Base-by-base conservation (phyloP, 2,888 invertebrate genomes). In the Argyresthia albistria region DNA sequence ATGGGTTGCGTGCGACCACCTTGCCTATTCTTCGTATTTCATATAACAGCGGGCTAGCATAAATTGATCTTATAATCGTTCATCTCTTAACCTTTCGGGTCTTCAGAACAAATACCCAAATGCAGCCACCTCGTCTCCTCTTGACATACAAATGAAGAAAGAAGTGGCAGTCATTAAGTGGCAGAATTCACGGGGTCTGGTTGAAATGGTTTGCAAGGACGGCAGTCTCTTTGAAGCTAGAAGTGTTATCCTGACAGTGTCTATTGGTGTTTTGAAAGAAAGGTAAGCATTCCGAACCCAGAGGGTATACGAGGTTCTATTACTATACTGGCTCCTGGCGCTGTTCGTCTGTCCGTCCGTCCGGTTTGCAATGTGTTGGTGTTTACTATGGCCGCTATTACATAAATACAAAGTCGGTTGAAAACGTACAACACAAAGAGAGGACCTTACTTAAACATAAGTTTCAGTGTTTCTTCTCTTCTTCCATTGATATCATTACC, bases 191-290 rank as follows among this genome's bases (percentile, higher is more conserved):
- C 8, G 1, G 6, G 12, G 12, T 7, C 58, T 69, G 43, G 66
- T 82, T 37, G 58, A 64, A 43, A 67, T 88, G 1, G 69, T 58
- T 42, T 87, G 88, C 52, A 66, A 59, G 47, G 82, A 88, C 61
- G 82, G 78, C 2, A 65, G 68, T 37, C 54, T 64, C 35, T 84
- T 72, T 57, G 55, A 55, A 10, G 86, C 89, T n/a, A 81, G 88
- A 53, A 88, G 89, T 64, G 83, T 89, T 16, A 86, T 91, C 57
- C 74, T 89, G 46, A 91, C 91, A 6, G 76, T 84, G 7, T 88
- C 91, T 0, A 66, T 91, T 4, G 91, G 91, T 0, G 89, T 89
- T 52, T 68, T 91, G 36, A 90, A 91, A 63, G 77, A 82, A 50
- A 57, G 56, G 59, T 59, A 35, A 16, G 35, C 15, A 39, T 39